Conservation (phyloP, 2,113 vertebrate genomes). For the Trichomycterus rosablanca region DNA sequence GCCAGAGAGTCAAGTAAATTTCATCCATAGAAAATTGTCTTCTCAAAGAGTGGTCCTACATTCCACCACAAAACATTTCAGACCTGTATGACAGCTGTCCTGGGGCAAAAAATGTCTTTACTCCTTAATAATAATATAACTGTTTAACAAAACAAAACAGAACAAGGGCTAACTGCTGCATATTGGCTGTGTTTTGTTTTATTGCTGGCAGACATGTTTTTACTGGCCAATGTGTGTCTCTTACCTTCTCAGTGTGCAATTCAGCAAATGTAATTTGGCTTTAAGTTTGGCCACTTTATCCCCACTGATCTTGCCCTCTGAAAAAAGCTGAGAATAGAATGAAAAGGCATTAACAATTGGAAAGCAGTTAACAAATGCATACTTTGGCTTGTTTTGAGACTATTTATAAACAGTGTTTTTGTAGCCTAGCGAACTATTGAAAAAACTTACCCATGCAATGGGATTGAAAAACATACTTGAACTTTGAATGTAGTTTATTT, state of each 20-base stretch:
- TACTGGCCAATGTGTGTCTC: background rate
- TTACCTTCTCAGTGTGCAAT: slow-evolving; percentile 77
- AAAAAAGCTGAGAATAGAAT: slow-evolving; percentile 66
- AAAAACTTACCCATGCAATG: no score
- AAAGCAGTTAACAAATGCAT: background rate
- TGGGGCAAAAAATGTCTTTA: no score
- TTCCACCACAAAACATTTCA: no score
- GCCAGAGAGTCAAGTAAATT: no score
- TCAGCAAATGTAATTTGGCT: slow-evolving; percentile 70
- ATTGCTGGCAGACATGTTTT: background rate
- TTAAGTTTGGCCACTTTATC: slow-evolving; percentile 73
- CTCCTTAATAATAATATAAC: no score
- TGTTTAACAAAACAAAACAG: no score
- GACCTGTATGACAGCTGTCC: no score
- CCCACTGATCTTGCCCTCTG: slow-evolving; percentile 71
- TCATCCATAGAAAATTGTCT: no score
- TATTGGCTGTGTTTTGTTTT: background rate
- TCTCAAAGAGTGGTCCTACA: no score
- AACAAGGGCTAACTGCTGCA: background rate
- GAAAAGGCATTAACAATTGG: background rate
- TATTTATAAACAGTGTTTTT: no score
- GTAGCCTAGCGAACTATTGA: no score
- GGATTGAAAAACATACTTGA: slow-evolving; percentile 3
- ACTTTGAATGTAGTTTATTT: slow-evolving; percentile 22
- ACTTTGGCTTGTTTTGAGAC: background rate